phyloP scores from a whole-genome alignment of 2,888 invertebrate species.

The Tribolium freemani region DNA sequence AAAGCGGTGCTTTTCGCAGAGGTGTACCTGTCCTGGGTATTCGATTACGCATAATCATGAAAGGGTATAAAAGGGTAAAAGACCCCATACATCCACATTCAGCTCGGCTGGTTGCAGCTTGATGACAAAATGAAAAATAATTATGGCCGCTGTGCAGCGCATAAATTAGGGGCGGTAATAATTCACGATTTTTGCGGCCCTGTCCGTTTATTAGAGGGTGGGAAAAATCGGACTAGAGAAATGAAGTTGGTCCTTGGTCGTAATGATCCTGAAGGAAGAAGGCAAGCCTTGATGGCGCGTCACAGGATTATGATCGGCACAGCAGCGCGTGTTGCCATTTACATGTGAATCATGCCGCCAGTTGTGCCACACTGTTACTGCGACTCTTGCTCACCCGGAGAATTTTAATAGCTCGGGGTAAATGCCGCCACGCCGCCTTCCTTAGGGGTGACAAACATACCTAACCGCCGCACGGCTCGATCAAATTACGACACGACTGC shows the following conservation, averaged over 20 bases:
- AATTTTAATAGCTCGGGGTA: slow-evolving; percentile 59
- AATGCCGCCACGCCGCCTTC: slow-evolving; percentile 45
- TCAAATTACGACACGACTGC: slow-evolving; percentile 33
- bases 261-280: slow-evolving; percentile 20
- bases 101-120: slow-evolving; percentile 13
- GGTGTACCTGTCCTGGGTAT: slow-evolving; percentile 1
- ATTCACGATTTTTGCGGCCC: slow-evolving; percentile 17
- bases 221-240: background rate
- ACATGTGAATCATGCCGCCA: slow-evolving; percentile 65
- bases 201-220: background rate
- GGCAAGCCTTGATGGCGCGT: slow-evolving; percentile 33
- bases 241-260: slow-evolving; percentile 2
- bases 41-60: slow-evolving; percentile 15
- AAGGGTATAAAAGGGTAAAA: slow-evolving; percentile 24
- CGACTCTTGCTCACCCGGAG: slow-evolving; percentile 59
- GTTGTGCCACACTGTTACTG: slow-evolving; percentile 60
- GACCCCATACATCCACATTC: slow-evolving; percentile 13
- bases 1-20: background rate
- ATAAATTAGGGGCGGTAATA: slow-evolving; percentile 39
- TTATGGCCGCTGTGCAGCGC: slow-evolving; percentile 33
- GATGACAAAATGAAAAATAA: slow-evolving; percentile 44
- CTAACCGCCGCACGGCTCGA: slow-evolving; percentile 38
- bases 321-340: slow-evolving; percentile 61
- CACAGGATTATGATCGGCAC: slow-evolving; percentile 58
- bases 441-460: slow-evolving; percentile 42